These are phyloP conservation scores for Chitala chitala DNA, from an alignment of 2,113 vertebrate genomes.

Conservation along the genomic window DNA sequence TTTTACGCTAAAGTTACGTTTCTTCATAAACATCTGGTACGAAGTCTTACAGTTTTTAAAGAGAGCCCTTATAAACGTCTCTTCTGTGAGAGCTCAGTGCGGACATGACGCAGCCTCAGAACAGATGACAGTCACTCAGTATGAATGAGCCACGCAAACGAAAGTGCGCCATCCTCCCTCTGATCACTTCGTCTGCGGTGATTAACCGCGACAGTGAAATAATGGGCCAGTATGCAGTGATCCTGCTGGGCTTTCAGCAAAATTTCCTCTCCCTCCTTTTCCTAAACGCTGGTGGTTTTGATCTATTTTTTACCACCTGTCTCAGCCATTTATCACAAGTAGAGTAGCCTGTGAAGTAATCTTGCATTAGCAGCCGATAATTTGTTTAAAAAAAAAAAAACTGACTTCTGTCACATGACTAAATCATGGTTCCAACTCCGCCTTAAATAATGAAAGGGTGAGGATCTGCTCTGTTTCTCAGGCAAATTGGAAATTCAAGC, in stretches of 20 bases:
- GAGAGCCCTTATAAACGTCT: no score
- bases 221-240: slow-evolving; percentile 58
- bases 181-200: slow-evolving; percentile 54
- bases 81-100: neutral
- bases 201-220: slow-evolving; percentile 52
- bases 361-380: slow-evolving; percentile 62
- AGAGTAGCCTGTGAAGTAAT: slow-evolving; percentile 62
- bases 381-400: slow-evolving; percentile 50
- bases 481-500: neutral
- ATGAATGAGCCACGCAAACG: slow-evolving; percentile 36
- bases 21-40: no score
- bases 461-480: neutral
- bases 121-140: slow-evolving; percentile 48
- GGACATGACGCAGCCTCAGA: slow-evolving; percentile 17
- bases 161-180: slow-evolving; percentile 34
- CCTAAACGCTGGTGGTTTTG: slow-evolving; percentile 57
- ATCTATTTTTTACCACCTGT: slow-evolving; percentile 66
- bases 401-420: slow-evolving; percentile 56
- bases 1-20: no score
- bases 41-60: no score
- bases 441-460: slow-evolving; percentile 42
- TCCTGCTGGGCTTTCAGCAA: slow-evolving; percentile 45
- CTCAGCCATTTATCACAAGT: slow-evolving; percentile 61
- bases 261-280: slow-evolving; percentile 33
- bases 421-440: slow-evolving; percentile 56